These are phyloP conservation scores for Geotrupes spiniger DNA, from an alignment of 2,888 invertebrate species.

Conservation along the genomic window DNA sequence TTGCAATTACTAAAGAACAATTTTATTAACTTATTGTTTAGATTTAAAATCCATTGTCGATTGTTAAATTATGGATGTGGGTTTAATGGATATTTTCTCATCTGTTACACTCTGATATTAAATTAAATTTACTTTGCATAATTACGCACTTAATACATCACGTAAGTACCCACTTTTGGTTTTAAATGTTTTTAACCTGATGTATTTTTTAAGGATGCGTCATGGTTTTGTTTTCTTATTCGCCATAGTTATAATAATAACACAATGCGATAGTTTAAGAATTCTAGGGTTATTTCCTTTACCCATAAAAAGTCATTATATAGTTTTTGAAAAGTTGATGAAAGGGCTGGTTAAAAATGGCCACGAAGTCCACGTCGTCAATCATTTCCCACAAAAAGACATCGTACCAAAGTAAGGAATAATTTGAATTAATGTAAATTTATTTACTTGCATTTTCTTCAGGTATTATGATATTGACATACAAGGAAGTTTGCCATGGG, in stretches of 20 bases:
- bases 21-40: conserved; percentile 4
- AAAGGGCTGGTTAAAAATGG: conserved; percentile 60
- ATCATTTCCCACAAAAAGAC: conserved; percentile 58
- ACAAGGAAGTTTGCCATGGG: conserved; percentile 27
- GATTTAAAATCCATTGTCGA: conserved; percentile 5
- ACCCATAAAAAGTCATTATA: conserved; percentile 67
- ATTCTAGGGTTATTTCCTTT: conserved; percentile 67
- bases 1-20: too few species aligned
- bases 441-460: conserved; percentile 12
- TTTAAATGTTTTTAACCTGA: background rate
- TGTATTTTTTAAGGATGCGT: conserved; percentile 9
- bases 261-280: conserved; percentile 41
- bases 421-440: too few species aligned
- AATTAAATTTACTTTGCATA: background rate
- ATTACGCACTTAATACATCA: background rate
- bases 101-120: background rate
- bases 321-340: conserved; percentile 60
- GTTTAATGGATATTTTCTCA: background rate
- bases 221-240: conserved; percentile 5
- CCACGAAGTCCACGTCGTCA: conserved; percentile 66
- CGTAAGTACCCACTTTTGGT: background rate
- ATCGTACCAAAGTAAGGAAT: conserved; percentile 31
- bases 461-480: conserved; percentile 34
- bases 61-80: background rate
- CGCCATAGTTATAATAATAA: background rate